These are phyloP conservation scores for Nysson spinosus DNA, from an alignment of 2,888 invertebrate species.

Conservation along the genomic window DNA sequence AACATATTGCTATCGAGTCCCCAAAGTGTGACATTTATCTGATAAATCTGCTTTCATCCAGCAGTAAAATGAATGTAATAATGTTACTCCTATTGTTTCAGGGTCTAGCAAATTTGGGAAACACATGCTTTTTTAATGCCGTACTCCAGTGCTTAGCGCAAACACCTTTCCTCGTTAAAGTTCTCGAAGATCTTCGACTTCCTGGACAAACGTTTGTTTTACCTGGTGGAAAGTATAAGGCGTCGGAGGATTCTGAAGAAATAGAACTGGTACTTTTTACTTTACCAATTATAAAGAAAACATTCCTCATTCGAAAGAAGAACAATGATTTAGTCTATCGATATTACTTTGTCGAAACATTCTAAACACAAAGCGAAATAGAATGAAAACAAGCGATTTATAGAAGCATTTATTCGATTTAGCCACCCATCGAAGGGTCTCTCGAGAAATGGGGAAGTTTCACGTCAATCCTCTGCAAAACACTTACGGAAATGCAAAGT, in stretches of 20 bases:
- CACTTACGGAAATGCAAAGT: constrained; percentile 84
- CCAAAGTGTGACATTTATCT: not conserved
- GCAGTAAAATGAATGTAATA: constrained; percentile 4
- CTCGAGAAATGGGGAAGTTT: constrained; percentile 85
- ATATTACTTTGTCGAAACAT: not conserved
- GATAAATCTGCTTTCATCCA: not conserved
- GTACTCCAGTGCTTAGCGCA: constrained; percentile 95
- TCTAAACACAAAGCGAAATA: too few species aligned
- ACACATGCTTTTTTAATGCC: constrained; percentile 98
- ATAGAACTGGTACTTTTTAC: constrained; percentile 79
- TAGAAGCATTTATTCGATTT: constrained; percentile 7
- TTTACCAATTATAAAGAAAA: too few species aligned
- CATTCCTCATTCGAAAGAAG: not conserved
- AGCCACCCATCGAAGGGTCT: constrained; percentile 82
- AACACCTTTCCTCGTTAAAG: constrained; percentile 87
- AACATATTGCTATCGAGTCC: too few species aligned
- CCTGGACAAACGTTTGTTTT: constrained; percentile 85
- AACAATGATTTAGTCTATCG: not conserved
- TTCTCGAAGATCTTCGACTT: constrained; percentile 84
- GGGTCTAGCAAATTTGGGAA: constrained; percentile 94
- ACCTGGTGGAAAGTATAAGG: constrained; percentile 84
- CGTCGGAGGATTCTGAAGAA: constrained; percentile 78
- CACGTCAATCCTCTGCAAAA: constrained; percentile 84
- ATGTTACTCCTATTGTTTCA: constrained; percentile 71
- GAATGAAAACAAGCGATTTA: too few species aligned